Percentiles rank a stretch among this genome's conserved stretches.
phyloP scores from a whole-genome alignment of 2,797 vertebrate genomes.

The Molossus molossus region DNA sequence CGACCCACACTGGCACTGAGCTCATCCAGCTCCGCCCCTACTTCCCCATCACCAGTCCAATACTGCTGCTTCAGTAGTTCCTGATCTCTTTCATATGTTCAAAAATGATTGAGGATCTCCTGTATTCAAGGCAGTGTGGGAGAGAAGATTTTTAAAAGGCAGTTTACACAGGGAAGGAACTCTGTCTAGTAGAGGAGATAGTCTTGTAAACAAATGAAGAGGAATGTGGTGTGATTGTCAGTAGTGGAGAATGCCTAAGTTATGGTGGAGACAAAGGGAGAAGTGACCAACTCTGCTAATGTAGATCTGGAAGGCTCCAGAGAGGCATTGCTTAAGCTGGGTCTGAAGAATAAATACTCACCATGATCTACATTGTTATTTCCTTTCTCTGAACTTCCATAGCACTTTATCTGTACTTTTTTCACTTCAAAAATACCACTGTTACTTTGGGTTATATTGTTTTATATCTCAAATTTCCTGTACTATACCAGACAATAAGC shows the following conservation, averaged over 20 bases:
- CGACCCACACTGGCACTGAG: background rate
- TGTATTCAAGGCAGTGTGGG: background rate
- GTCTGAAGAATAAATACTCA: background rate
- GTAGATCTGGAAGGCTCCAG: background rate
- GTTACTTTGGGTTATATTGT: background rate
- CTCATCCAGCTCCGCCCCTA: background rate
- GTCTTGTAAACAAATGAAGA: background rate
- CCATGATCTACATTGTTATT: background rate
- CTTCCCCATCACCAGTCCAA: background rate
- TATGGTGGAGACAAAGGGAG: background rate
- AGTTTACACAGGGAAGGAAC: background rate
- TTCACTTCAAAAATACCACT: background rate
- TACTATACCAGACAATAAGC: background rate
- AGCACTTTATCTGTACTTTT: background rate
- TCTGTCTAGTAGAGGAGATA: background rate
- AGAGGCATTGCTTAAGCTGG: background rate
- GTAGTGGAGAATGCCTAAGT: background rate
- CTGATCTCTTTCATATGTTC: background rate
- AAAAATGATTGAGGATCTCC: background rate
- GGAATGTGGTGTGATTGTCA: background rate
- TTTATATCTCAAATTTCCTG: background rate
- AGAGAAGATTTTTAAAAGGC: constrained; percentile 4
- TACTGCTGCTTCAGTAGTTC: background rate
- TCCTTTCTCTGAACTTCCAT: background rate
- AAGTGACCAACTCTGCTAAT: background rate